phyloP scores from a whole-genome alignment of 1,140 invertebrate genomes.

The Calosoma granatense region DNA sequence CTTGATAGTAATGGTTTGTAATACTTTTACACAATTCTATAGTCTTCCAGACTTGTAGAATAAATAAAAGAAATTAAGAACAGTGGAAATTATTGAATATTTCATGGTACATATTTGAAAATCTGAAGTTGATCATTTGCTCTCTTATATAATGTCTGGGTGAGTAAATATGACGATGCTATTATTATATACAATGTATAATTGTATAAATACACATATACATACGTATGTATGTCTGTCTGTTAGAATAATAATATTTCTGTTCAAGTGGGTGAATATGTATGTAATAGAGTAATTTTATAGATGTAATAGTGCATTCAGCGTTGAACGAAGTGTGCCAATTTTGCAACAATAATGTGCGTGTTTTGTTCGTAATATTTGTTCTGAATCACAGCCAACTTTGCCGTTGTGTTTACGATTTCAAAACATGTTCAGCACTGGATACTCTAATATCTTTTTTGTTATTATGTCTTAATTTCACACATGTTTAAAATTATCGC shows the following conservation, averaged over 20 bases:
- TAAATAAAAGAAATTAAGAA: no score
- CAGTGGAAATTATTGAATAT: no score
- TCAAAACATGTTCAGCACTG: neutral
- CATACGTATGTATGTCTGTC: neutral
- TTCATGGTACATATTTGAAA: no score
- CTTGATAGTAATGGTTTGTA: no score
- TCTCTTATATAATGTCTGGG: no score
- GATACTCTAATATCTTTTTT: conserved; percentile 1
- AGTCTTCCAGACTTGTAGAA: no score
- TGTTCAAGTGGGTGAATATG: neutral
- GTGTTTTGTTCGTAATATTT: conserved; percentile 2
- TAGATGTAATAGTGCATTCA: neutral
- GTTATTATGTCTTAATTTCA: conserved; percentile 4
- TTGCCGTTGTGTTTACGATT: neutral
- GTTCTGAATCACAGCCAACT: neutral
- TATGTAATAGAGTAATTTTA: neutral
- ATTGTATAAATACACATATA: neutral
- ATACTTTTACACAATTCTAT: no score
- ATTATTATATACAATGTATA: no score
- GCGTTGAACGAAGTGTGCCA: conserved; percentile 1
- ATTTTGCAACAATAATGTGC: conserved; percentile 3
- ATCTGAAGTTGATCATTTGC: no score
- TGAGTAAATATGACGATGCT: no score
- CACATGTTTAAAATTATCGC: neutral
- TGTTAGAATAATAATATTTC: neutral